Evolutionary conservation across 2,113 vertebrate species (phyloP).

Genomic region (Chauna torquata): DNA sequence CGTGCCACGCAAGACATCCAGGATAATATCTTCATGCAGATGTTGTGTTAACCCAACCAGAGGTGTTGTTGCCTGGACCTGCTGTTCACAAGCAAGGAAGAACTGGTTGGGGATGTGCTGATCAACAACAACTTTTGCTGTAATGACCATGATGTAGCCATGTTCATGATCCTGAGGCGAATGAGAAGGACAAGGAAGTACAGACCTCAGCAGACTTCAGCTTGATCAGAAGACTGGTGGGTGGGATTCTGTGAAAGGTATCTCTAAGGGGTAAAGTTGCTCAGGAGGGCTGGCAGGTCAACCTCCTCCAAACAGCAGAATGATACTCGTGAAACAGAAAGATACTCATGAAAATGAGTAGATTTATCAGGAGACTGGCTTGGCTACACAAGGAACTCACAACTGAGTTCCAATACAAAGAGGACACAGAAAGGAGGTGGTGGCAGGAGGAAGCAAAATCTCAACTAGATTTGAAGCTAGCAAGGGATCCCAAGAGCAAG

Average conservation of each 20-base stretch:
- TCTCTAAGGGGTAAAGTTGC: background rate
- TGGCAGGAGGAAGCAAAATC: background rate
- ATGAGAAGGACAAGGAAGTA: background rate
- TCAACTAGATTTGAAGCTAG: background rate
- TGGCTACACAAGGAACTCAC: background rate
- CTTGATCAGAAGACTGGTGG: background rate
- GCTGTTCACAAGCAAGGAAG: background rate
- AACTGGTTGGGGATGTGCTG: background rate
- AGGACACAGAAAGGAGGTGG: background rate
- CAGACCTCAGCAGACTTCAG: background rate
- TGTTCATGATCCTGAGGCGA: fast-evolving
- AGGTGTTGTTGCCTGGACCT: background rate
- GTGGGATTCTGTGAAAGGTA: background rate
- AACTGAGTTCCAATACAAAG: background rate
- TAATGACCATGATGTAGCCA: background rate
- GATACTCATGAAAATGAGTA: background rate
- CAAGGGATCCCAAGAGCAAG: background rate
- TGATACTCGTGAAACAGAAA: too few relatives aligned
- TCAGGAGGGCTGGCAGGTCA: background rate
- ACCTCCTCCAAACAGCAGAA: background rate
- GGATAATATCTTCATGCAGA: background rate
- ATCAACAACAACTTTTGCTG: background rate
- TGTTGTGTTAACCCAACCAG: background rate
- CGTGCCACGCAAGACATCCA: background rate
- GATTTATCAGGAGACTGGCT: background rate